These are phyloP conservation scores for Falco peregrinus DNA, from an alignment of 2,797 vertebrate species.

Conservation along the genomic window DNA sequence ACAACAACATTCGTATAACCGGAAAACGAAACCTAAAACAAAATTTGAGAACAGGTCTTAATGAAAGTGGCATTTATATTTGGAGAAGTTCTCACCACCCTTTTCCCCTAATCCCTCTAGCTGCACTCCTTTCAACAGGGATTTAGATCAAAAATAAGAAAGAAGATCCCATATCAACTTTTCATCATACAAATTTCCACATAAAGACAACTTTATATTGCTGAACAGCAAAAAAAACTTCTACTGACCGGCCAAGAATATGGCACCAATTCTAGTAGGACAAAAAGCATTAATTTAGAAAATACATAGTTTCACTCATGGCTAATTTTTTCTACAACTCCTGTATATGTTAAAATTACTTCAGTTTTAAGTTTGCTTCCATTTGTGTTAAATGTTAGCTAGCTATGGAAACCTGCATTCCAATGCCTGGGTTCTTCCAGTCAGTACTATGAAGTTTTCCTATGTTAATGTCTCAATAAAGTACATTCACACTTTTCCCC, in stretches of 20 bases:
- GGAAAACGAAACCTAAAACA: slow-evolving; percentile 87
- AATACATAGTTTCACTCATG: neutral
- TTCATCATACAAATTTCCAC: neutral
- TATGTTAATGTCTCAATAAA: neutral
- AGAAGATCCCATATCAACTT: neutral
- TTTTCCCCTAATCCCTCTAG: neutral
- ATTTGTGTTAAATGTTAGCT: neutral
- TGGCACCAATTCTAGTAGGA: neutral
- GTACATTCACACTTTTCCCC: neutral
- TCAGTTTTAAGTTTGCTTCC: neutral
- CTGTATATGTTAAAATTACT: neutral
- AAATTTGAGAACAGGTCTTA: neutral
- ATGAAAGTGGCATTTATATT: neutral
- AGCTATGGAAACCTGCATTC: neutral
- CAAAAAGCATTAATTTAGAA: neutral
- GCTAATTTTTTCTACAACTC: neutral
- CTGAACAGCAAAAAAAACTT: neutral
- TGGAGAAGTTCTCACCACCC: neutral
- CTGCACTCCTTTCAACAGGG: neutral
- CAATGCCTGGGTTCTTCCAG: neutral
- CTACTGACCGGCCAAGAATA: neutral
- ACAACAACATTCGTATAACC: slow-evolving; percentile 90
- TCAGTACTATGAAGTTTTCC: neutral
- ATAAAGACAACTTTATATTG: neutral
- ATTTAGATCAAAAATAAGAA: neutral